Evolutionary conservation across 2,888 invertebrate species (phyloP).

Genomic region (Cyclophora albipunctata): DNA sequence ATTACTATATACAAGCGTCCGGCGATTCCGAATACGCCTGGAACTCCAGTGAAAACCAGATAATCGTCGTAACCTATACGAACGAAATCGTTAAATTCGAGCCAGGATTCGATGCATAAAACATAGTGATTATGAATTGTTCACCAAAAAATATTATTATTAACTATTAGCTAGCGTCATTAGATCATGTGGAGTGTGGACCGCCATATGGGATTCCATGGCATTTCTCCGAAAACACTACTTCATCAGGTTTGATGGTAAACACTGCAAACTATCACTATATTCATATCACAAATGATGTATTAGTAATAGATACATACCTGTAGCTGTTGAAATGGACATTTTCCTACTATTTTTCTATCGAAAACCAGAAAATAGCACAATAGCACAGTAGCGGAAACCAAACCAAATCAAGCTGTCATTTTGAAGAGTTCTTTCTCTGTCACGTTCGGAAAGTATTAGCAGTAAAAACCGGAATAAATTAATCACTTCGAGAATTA

Average conservation of each 20-base stretch:
- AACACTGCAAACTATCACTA: conserved; percentile 31
- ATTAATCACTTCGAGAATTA: no score
- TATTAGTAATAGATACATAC: conserved; percentile 42
- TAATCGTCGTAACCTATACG: conserved; percentile 55
- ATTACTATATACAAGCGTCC: conserved; percentile 29
- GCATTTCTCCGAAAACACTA: conserved; percentile 70
- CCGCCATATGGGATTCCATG: conserved; percentile 76
- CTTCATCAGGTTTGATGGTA: conserved; percentile 55
- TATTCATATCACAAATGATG: conserved; percentile 27
- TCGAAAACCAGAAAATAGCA: conserved; percentile 70
- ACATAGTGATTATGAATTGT: conserved; percentile 26
- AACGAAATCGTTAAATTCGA: conserved; percentile 18
- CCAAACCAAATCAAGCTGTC: conserved; percentile 76
- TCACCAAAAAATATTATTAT: conserved; percentile 32
- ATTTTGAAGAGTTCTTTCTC: conserved; percentile 59
- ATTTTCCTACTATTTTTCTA: conserved; percentile 58
- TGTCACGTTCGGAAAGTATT: conserved; percentile 38
- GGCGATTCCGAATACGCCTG: conserved; percentile 46
- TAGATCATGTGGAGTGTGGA: conserved; percentile 72
- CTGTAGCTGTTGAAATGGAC: conserved; percentile 72
- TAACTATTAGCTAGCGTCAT: conserved; percentile 60
- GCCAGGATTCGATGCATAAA: conserved; percentile 12
- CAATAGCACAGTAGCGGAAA: conserved; percentile 75
- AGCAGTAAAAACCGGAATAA: neutral
- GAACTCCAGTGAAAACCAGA: conserved; percentile 47